phyloP scores from a whole-genome alignment of 2,888 invertebrate genomes.

The Drosophila hamatofila region DNA sequence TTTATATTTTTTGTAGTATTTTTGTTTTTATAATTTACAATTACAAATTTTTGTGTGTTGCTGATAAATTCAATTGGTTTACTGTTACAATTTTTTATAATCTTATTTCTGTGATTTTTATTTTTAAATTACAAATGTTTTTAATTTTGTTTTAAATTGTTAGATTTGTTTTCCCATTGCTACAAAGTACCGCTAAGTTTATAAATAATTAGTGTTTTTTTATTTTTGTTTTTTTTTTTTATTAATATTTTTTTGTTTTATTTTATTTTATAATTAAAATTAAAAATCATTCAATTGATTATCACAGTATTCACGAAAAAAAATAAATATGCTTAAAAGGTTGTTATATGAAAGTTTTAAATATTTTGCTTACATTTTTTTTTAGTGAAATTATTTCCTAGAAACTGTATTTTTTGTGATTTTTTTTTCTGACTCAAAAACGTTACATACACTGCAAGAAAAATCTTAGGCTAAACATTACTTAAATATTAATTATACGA shows the following conservation, averaged over 20 bases:
- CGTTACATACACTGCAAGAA: slow-evolving; percentile 13
- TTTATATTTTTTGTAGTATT: slow-evolving; percentile 13
- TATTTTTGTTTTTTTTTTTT: slow-evolving; percentile 25
- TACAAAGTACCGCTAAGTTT: slow-evolving; percentile 55
- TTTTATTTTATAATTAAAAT: slow-evolving; percentile 59
- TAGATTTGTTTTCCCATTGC: slow-evolving; percentile 66
- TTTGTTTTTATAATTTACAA: slow-evolving; percentile 55
- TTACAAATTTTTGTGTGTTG: slow-evolving; percentile 56
- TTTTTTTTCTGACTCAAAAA: slow-evolving; percentile 54
- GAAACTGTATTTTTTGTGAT: slow-evolving; percentile 50
- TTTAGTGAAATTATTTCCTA: slow-evolving; percentile 63
- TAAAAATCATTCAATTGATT: slow-evolving; percentile 83
- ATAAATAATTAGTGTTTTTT: slow-evolving; percentile 29
- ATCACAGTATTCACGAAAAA: slow-evolving; percentile 84
- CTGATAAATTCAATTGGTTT: slow-evolving; percentile 61
- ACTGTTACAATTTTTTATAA: slow-evolving; percentile 16
- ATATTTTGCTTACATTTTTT: slow-evolving; percentile 14
- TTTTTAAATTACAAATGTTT: slow-evolving; percentile 40
- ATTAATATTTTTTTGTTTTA: slow-evolving; percentile 23
- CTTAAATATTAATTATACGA: slow-evolving; percentile 68
- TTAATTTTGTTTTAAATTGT: slow-evolving; percentile 29
- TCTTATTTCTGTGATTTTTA: slow-evolving; percentile 21
- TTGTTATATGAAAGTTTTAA: slow-evolving; percentile 39
- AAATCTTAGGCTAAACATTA: slow-evolving; percentile 34
- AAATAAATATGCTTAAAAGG: slow-evolving; percentile 80